A percentile compares a stretch with the other conserved stretches of the same genome.
These are phyloP conservation scores for Plecotus auritus DNA, from an alignment of 2,113 vertebrate genomes.

Conservation along the genomic window DNA sequence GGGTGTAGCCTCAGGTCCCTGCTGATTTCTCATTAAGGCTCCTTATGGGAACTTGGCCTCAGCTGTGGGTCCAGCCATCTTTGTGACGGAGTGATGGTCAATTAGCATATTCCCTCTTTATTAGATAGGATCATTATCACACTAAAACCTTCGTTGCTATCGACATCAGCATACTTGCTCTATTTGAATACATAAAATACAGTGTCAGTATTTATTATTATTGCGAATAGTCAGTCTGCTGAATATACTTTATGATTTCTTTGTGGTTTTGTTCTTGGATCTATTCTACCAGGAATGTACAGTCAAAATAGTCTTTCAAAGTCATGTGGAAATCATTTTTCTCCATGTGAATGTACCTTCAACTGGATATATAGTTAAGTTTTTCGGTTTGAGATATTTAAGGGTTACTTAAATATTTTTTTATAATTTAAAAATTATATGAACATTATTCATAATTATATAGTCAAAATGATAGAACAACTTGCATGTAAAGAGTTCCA, in stretches of 20 bases:
- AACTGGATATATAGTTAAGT: not conserved
- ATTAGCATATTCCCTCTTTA: no score
- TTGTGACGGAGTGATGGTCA: no score
- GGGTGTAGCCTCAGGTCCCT: no score
- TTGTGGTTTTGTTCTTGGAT: not conserved
- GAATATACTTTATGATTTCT: not conserved
- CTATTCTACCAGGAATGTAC: not conserved
- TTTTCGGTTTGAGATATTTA: not conserved
- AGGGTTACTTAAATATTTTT: not conserved
- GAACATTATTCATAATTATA: not conserved
- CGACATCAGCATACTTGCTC: not conserved
- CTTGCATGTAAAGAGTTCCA: not conserved
- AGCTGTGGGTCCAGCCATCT: no score
- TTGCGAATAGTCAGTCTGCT: not conserved
- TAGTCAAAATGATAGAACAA: conserved; percentile 9
- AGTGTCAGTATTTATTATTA: not conserved
- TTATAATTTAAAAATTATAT: not conserved
- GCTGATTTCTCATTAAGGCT: no score
- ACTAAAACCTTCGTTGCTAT: not conserved
- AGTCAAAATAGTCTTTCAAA: not conserved
- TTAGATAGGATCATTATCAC: not conserved
- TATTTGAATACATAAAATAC: not conserved
- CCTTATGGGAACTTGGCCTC: no score
- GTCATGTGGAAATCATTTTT: not conserved
- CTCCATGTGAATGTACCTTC: not conserved